Evolutionary conservation across 2,888 invertebrate genomes (phyloP).

Genomic region (Apodemia zela): DNA sequence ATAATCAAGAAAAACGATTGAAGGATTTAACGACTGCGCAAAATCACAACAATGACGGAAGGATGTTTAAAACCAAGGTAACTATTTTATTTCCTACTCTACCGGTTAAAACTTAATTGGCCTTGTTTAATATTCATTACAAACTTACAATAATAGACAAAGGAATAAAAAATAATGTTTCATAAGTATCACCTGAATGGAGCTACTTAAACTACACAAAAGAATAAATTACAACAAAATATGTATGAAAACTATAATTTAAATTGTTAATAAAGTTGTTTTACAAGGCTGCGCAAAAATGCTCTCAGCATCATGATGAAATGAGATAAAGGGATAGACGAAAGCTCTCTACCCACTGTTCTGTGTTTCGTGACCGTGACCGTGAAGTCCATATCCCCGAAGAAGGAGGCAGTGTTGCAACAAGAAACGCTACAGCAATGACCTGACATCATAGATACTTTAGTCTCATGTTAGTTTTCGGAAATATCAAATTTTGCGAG

Average conservation of each 20-base stretch:
- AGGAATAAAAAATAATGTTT: background rate
- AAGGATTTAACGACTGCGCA: conserved; percentile 13
- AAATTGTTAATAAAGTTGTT: background rate
- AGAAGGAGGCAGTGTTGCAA: no score
- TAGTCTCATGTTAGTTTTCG: no score
- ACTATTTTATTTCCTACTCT: conserved; percentile 18
- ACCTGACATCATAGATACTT: no score
- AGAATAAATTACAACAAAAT: background rate
- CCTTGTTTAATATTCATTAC: conserved; percentile 20
- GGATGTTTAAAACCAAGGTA: conserved; percentile 25
- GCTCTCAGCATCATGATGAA: background rate
- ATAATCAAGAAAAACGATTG: conserved; percentile 10
- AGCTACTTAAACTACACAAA: background rate
- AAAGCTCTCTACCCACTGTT: background rate
- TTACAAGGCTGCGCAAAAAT: background rate
- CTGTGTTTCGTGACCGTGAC: background rate
- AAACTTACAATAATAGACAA: conserved; percentile 5
- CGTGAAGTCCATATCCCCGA: no score
- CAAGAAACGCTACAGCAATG: no score
- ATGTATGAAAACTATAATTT: background rate
- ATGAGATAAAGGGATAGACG: background rate
- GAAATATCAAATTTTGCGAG: no score
- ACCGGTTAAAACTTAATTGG: conserved; percentile 13
- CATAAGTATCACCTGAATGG: background rate
- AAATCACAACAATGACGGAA: conserved; percentile 23